Evolutionary conservation across 1,140 invertebrate species (phyloP), one percentile per base, ranked within the genome.

Genomic region (Elymnias hypermnestra): DNA sequence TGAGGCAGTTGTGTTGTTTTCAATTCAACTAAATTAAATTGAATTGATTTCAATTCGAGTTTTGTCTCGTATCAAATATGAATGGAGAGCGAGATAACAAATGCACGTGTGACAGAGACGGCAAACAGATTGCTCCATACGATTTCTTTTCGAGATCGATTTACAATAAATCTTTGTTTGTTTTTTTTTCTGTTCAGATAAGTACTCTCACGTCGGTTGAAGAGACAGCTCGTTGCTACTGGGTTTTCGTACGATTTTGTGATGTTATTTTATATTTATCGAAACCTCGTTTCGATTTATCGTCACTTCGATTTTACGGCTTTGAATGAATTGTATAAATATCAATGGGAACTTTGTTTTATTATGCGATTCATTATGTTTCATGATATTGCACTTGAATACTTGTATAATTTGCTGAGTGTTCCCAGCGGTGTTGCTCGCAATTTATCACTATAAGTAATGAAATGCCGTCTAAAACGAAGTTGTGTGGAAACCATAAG

Each of bases 151-250:
- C 61, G 66, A 63, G 74, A 78, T 79, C 70, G 75, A 78, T 79
- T 67, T 68, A 73, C 68, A 74, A 81, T 76, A 81, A 79, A 78
- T 77, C 75, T 77, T 64, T 51, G 44, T 76, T 77, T 75, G 59
- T 72, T 72, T 63, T 21, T 6, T 21, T 6, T 69, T 61, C 48
- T 56, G 52, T 58, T 48, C 17, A 50, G 66, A 63, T 75, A 75
- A 75, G 72, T 72, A 63, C 66, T 7, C 29, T 15, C 29, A 63
- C 55, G 43, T 59, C 57, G 51, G 53, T 45, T 57, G 55, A 53
- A 53, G 66, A 70, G 74, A 79, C 76, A 74, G 72, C 56, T 72
- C 54, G 43, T 61, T 56, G 77, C 77, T 82, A 82, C 77, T 72
- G 77, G 66, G 57, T 71, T 75, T 74, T 29, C 53, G 57, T 63